Evolutionary conservation across 35 echinoderm and acorn worm genomes (phyloP).

Genomic region (Apostichopus japonicus): DNA sequence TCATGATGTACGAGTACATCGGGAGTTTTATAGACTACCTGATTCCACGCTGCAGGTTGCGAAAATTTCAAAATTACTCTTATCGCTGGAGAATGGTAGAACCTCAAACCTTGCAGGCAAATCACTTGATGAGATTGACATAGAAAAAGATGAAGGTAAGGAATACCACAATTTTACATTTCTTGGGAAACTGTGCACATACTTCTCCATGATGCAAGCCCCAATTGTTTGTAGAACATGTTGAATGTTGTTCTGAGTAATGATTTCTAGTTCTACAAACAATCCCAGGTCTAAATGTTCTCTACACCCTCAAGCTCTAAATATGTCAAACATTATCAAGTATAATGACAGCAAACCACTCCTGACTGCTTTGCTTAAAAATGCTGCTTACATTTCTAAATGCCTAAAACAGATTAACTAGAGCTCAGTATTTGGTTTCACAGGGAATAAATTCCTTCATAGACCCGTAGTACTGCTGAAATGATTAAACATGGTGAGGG

Average conservation of each 20-base stretch:
- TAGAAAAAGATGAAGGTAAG: constrained; percentile 33
- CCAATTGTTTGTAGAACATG: not conserved
- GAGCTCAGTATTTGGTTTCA: not conserved
- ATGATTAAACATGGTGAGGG: not conserved
- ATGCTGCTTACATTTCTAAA: not conserved
- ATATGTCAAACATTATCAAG: not conserved
- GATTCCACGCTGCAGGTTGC: too few species aligned
- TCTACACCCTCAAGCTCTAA: not conserved
- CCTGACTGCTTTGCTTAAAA: not conserved
- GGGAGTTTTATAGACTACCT: too few species aligned
- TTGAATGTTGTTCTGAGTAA: not conserved
- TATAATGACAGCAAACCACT: not conserved
- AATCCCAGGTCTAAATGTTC: not conserved
- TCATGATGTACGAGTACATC: too few species aligned
- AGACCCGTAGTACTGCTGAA: not conserved
- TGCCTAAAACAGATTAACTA: not conserved
- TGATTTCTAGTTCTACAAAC: not conserved
- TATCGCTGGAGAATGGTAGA: constrained; percentile 54
- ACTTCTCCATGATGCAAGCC: not conserved
- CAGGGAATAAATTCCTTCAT: not conserved
- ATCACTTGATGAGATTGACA: constrained; percentile 42
- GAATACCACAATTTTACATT: not conserved
- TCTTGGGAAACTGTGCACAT: not conserved
- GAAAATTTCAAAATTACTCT: too few species aligned
- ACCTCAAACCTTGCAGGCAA: constrained; percentile 28